Percentiles rank a stretch among this genome's conserved stretches.
Conservation (phyloP, 1,140 invertebrate species). For the Maconellicoccus hirsutus region DNA sequence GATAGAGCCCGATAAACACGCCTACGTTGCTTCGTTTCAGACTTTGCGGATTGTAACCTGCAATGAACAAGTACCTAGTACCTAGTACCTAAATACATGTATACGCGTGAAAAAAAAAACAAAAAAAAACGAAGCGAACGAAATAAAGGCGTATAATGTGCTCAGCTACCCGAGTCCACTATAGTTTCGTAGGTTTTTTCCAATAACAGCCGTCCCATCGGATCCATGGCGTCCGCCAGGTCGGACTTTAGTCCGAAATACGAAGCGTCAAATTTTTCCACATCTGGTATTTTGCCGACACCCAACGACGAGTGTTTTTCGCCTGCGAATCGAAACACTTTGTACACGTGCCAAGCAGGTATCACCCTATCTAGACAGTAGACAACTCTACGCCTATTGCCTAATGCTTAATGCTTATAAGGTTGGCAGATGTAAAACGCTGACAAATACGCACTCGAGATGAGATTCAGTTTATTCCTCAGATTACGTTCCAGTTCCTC, state of each 20-base stretch:
- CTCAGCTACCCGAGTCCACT: constrained; percentile 69
- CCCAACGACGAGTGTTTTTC: constrained; percentile 39
- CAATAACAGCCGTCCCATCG: constrained; percentile 77
- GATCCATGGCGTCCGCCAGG: constrained; percentile 85
- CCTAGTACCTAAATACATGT: too few relatives aligned
- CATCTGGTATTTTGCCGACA: constrained; percentile 64
- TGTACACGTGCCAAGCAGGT: too few relatives aligned
- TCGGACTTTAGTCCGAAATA: constrained; percentile 73
- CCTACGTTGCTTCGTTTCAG: not conserved
- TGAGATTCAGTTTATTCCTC: constrained; percentile 44
- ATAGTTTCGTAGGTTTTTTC: constrained; percentile 91
- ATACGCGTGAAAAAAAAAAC: too few relatives aligned
- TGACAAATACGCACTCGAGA: constrained; percentile 44
- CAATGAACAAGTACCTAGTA: not conserved
- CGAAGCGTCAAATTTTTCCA: constrained; percentile 68
- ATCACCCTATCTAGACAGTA: too few relatives aligned
- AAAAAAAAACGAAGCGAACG: too few relatives aligned
- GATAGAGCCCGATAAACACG: constrained; percentile 5
- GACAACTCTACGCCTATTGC: too few relatives aligned
- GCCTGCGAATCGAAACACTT: too few relatives aligned
- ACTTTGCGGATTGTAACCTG: constrained; percentile 5
- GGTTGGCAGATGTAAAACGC: too few relatives aligned
- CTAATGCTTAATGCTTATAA: too few relatives aligned
- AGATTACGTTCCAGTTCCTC: constrained; percentile 46
- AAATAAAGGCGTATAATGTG: too few relatives aligned